Evolutionary conservation across 2,113 vertebrate species (phyloP).

Genomic region (Brachirus orientalis): DNA sequence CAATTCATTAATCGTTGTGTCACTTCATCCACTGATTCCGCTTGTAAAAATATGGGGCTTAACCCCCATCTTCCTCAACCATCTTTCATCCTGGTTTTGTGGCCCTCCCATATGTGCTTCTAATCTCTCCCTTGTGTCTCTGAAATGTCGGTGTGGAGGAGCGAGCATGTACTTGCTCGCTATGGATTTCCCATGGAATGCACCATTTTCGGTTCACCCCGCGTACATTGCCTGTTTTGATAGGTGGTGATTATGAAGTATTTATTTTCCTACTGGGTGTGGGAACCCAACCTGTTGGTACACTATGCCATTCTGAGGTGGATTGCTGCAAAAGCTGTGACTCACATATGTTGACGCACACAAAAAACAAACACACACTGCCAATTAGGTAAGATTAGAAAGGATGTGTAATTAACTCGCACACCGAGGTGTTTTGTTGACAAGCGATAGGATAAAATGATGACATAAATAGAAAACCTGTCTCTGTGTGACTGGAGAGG

Average conservation of each 20-base stretch:
- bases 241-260: slow-evolving; percentile 79
- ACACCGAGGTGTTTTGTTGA: slow-evolving; percentile 45
- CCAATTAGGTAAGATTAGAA: slow-evolving; percentile 57
- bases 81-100: slow-evolving; percentile 73
- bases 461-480: not conserved
- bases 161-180: slow-evolving; percentile 81
- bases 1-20: slow-evolving; percentile 47
- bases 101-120: slow-evolving; percentile 71
- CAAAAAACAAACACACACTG: slow-evolving; percentile 19
- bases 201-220: slow-evolving; percentile 74
- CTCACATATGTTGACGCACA: slow-evolving; percentile 46
- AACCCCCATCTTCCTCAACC: slow-evolving; percentile 70
- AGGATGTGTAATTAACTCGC: slow-evolving; percentile 42
- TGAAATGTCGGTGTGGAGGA: slow-evolving; percentile 74
- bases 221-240: slow-evolving; percentile 79
- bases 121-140: slow-evolving; percentile 78
- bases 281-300: slow-evolving; percentile 83
- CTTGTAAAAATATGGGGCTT: slow-evolving; percentile 70
- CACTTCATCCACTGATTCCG: slow-evolving; percentile 59
- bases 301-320: slow-evolving; percentile 63
- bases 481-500: not conserved
- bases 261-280: slow-evolving; percentile 83
- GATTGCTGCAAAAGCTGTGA: slow-evolving; percentile 48
- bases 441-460: slow-evolving; percentile 5
- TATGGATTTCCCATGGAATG: slow-evolving; percentile 84